These are phyloP conservation scores for Teleiodes luculella DNA, from an alignment of 2,888 invertebrate species.

Conservation along the genomic window DNA sequence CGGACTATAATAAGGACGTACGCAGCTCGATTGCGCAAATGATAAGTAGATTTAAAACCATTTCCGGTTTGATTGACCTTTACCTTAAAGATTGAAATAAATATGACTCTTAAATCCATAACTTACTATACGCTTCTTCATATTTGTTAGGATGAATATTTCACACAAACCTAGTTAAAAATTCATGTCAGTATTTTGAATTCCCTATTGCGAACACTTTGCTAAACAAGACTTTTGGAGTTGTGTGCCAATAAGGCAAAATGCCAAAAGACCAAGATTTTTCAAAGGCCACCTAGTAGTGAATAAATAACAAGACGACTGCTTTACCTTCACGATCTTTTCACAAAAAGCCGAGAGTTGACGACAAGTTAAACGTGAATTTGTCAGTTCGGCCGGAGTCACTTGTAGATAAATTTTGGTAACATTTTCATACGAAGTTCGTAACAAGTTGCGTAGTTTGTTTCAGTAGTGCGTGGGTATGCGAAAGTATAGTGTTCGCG, in stretches of 20 bases:
- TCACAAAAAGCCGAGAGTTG: neutral
- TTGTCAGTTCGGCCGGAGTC: too few relatives aligned
- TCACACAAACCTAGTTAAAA: neutral
- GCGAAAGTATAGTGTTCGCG: too few relatives aligned
- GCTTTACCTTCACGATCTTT: conserved; percentile 6
- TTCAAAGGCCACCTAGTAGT: neutral
- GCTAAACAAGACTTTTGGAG: conserved; percentile 4
- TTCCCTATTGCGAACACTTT: neutral
- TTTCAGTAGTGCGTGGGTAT: too few relatives aligned
- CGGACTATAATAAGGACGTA: too few relatives aligned
- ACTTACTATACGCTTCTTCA: too few relatives aligned
- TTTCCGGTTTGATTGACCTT: too few relatives aligned
- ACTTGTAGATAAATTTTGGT: too few relatives aligned
- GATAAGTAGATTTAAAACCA: conserved; percentile 36
- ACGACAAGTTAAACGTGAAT: neutral
- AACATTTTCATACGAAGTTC: too few relatives aligned
- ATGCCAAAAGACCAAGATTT: neutral
- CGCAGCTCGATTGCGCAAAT: conserved; percentile 42
- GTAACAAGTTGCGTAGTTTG: too few relatives aligned
- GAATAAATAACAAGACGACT: conserved; percentile 7
- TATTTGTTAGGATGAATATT: too few relatives aligned
- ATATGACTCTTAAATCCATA: too few relatives aligned
- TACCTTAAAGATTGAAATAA: too few relatives aligned
- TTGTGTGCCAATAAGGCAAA: conserved; percentile 8
- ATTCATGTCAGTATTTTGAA: neutral